Conservation (phyloP, 2,113 vertebrate genomes). For the Ahaetulla prasina region DNA sequence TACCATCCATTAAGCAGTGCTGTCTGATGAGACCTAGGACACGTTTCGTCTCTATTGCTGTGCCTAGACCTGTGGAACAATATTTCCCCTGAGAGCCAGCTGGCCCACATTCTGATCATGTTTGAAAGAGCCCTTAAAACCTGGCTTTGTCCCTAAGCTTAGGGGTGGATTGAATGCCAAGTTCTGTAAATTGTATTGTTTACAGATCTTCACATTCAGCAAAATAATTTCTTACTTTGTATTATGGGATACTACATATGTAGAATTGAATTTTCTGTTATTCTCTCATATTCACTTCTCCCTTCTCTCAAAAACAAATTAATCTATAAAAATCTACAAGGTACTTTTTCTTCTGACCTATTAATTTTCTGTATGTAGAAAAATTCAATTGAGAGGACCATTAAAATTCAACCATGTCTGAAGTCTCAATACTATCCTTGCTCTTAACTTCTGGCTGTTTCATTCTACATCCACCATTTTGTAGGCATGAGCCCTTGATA, state of each 20-base stretch:
- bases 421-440: background rate
- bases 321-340: background rate
- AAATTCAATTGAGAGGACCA: background rate
- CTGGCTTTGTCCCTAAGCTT: too few relatives aligned
- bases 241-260: background rate
- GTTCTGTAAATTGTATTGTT: too few relatives aligned
- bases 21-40: too few relatives aligned
- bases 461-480: background rate
- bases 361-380: background rate
- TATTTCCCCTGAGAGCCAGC: too few relatives aligned
- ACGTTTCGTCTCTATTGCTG: too few relatives aligned
- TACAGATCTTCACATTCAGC: background rate
- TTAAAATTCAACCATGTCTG: background rate
- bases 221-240: background rate
- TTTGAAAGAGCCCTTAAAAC: too few relatives aligned
- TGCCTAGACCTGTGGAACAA: too few relatives aligned
- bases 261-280: background rate
- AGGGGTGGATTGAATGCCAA: too few relatives aligned
- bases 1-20: too few relatives aligned
- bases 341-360: too few relatives aligned
- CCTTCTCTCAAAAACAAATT: background rate
- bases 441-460: background rate
- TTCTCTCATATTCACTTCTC: background rate
- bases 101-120: too few relatives aligned
- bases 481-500: background rate